phyloP scores from a whole-genome alignment of 2,113 vertebrate genomes.

The Toxostoma redivivum region DNA sequence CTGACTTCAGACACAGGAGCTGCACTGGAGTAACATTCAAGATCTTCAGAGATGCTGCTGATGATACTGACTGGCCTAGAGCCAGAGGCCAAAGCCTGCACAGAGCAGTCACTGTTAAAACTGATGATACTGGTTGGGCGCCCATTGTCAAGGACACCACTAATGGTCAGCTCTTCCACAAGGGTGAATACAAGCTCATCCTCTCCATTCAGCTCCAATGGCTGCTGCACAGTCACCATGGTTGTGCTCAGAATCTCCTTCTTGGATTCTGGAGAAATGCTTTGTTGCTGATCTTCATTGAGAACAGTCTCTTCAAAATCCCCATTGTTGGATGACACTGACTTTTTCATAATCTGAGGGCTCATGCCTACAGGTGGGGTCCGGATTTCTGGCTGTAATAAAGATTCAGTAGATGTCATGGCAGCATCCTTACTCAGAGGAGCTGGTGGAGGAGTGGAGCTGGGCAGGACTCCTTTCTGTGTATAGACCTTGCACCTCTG shows the following conservation, averaged over 20 bases:
- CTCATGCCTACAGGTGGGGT: slow-evolving; percentile 93
- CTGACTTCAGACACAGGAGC: slow-evolving; percentile 89
- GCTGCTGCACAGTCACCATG: slow-evolving; percentile 86
- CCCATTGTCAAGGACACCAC: slow-evolving; percentile 78
- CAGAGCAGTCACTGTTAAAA: slow-evolving; percentile 89
- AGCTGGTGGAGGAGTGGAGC: slow-evolving; percentile 76
- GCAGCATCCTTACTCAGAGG: slow-evolving; percentile 78
- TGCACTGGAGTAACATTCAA: slow-evolving; percentile 72
- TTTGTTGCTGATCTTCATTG: slow-evolving; percentile 69
- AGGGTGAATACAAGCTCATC: slow-evolving; percentile 86
- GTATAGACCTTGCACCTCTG: slow-evolving; percentile 97
- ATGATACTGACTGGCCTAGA: slow-evolving; percentile 91
- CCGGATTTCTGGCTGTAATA: slow-evolving; percentile 81
- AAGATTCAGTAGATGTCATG: slow-evolving; percentile 77
- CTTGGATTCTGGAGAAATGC: slow-evolving; percentile 70
- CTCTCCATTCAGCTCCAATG: slow-evolving; percentile 79
- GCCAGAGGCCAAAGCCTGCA: slow-evolving; percentile 81
- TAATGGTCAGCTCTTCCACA: slow-evolving; percentile 84
- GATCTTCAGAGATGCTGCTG: slow-evolving; percentile 86
- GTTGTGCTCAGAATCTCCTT: slow-evolving; percentile 82
- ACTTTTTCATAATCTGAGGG: slow-evolving; percentile 84
- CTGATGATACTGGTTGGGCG: slow-evolving; percentile 91
- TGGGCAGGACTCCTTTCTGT: slow-evolving; percentile 91
- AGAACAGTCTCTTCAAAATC: slow-evolving; percentile 74
- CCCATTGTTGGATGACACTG: slow-evolving; percentile 76